Base-by-base conservation (phyloP, 2,113 vertebrate species). In the Sinocyclocheilus anophthalmus region DNA sequence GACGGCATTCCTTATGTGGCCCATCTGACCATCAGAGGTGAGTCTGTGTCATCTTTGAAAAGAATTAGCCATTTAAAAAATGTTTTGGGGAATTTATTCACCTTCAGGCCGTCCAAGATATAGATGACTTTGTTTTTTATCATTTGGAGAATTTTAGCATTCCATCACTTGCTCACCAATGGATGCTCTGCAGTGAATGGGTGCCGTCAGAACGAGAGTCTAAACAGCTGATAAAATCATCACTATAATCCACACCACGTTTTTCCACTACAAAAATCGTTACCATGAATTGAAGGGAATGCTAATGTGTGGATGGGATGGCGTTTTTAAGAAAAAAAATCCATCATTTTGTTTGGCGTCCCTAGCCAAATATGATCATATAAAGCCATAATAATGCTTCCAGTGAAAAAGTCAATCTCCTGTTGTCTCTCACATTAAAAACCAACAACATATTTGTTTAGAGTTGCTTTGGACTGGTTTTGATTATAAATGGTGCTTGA, bases 1-100 rank as follows among this genome's bases (percentile, higher is more conserved):
- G 94, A 96, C 39, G 93, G 94, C 0, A 92, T 96, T 63, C 92
- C 92, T 12, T 96, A 96, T 14, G 93, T 95, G 5, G 95, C 95
- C 24, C 95, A 96, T 88, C 92, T 95, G 67, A 95, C 94, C 0
- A 90, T 88, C 59, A 91, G 93, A 85, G 95, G 95, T 95, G 81
- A 61, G 90, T 80, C 39, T 82, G 75, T 33, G 14, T 79, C 4
- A 50, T 33, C 8, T 72, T 20, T 42, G 3, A 6, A 3, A 61
- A 22, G 57, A 61, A n/a, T n/a, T 3, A 20, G 20, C 1, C 18
- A 57, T 1, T 57, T 3, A 18, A 5, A 55, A 55, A 18, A 18
- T 18, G 2, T 5, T 5, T 5, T 1, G 3, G 48, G 48, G 12
- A 53, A 14, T 53, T 53, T 4, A 53, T 55, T 55, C 53, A 55